Conservation (phyloP, 2,888 invertebrate genomes). For the Drosophila flavopinicola region DNA sequence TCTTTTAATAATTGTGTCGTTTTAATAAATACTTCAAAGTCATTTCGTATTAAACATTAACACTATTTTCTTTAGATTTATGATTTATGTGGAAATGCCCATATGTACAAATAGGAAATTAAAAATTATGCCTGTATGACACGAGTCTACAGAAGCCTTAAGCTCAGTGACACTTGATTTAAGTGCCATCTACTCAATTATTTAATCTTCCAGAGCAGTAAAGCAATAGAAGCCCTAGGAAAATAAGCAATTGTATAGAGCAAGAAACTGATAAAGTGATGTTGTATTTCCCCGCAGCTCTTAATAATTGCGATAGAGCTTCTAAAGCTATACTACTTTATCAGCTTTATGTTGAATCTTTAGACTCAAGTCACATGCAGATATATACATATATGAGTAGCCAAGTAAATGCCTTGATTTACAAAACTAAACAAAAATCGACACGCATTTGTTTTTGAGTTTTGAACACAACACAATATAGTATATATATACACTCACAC, state of each 20-base stretch:
- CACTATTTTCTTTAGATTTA: no score
- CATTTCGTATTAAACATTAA: no score
- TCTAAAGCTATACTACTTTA: background rate
- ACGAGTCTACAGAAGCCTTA: background rate
- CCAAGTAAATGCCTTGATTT: slow-evolving; percentile 11
- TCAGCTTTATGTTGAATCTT: slow-evolving; percentile 3
- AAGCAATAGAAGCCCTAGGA: background rate
- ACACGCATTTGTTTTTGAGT: slow-evolving; percentile 31
- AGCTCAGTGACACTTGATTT: background rate
- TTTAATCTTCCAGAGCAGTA: background rate
- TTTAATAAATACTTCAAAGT: no score
- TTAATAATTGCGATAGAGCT: background rate
- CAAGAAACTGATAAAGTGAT: no score
- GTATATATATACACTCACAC: slow-evolving; percentile 16
- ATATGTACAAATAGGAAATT: no score
- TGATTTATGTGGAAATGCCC: no score
- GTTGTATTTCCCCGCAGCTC: background rate
- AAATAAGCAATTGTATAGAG: no score
- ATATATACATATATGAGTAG: slow-evolving; percentile 16
- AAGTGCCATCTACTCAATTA: background rate
- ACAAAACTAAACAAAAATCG: slow-evolving; percentile 10
- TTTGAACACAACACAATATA: slow-evolving; percentile 27
- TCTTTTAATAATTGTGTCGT: no score
- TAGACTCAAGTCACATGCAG: slow-evolving; percentile 4
- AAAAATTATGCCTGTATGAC: no score